phyloP scores from a whole-genome alignment of 1,140 invertebrate genomes.

The Leptoteleia sp. region DNA sequence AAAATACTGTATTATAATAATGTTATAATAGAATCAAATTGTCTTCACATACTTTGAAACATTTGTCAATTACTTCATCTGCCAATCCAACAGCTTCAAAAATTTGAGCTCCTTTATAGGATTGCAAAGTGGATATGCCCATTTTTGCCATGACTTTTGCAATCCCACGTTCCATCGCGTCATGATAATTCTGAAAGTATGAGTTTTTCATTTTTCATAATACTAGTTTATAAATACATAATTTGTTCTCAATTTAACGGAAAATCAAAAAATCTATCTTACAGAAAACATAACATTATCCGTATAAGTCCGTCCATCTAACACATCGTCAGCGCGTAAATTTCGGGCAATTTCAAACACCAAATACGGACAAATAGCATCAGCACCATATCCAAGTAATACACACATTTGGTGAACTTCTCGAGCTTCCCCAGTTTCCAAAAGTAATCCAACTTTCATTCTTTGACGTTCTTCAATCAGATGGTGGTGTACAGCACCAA shows the following conservation, averaged over 20 bases:
- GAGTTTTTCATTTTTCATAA: too few species aligned
- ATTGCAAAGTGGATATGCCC: constrained; percentile 99
- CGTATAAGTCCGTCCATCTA: constrained; percentile 83
- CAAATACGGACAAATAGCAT: constrained; percentile 98
- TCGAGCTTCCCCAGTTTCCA: constrained; percentile 96
- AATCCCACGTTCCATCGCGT: constrained; percentile 89
- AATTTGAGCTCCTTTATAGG: constrained; percentile 99
- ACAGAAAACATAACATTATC: constrained; percentile 93
- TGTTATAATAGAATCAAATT: too few species aligned
- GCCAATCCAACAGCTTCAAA: constrained; percentile 98
- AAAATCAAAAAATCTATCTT: too few species aligned
- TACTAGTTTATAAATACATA: too few species aligned
- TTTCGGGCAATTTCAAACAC: constrained; percentile 95
- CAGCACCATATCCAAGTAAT: constrained; percentile 97
- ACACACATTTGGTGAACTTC: constrained; percentile 99
- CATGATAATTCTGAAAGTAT: constrained; percentile 88
- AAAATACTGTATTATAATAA: too few species aligned
- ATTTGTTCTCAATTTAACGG: too few species aligned
- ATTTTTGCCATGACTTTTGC: constrained; percentile 99
- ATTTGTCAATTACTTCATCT: constrained; percentile 95
- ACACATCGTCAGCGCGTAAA: constrained; percentile 90
- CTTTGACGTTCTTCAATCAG: constrained; percentile 96
- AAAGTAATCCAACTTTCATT: constrained; percentile 96
- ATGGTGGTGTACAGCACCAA: constrained; percentile 97
- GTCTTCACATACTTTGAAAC: constrained; percentile 94